Evolutionary conservation across 2,113 vertebrate species (phyloP), one percentile per base, ranked within the genome.

Genomic region (Oxygymnocypris stewartii): DNA sequence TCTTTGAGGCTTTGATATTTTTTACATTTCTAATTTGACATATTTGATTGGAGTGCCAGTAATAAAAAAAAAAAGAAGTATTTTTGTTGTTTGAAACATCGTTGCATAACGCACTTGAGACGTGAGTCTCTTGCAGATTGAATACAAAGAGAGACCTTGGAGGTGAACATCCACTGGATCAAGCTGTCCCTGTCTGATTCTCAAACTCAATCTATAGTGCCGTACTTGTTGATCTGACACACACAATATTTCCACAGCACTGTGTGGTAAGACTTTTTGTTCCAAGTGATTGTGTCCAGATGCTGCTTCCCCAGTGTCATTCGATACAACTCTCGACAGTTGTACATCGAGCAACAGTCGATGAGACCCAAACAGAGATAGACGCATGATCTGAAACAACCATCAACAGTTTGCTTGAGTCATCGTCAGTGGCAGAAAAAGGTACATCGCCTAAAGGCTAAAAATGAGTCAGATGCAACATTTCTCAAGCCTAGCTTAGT

Each of bases 401-500:
- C 59, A 82, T 59, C 10, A 4, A 61, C 54, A n/a, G 35, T 25
- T 63, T 16, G 11, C 42, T 69, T 82, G 61, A 67, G 80, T 82
- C 80, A 82, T 51, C 80, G 6, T 13, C 25, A 13, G 79, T 35
- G n/a, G 12, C 20, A 3, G 14, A 67, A 67, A 25, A 82, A 71
- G 4, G 37, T 44, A 6, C 23, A 75, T 47, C 42, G 47, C 42
- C 42, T 76, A 16, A 63, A 80, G 12, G 6, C 54, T 25, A 42
- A 80, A 79, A 44, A 81, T 47, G 4, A 47, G 79, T 82, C 59
- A 67, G 59, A 42, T 63, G 23, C 78, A 80, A 40, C 23, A 25
- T 8, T 44, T 25, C 35, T 61, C 37, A 74, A 74, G 71, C 10
- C 37, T 74, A 42, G 37, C 9, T 71, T 73, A 73, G 8, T 73